Evolutionary conservation across 2,888 invertebrate genomes (phyloP), one percentile per base, ranked within the genome.

Genomic region (Pyrocoelia pectoralis): DNA sequence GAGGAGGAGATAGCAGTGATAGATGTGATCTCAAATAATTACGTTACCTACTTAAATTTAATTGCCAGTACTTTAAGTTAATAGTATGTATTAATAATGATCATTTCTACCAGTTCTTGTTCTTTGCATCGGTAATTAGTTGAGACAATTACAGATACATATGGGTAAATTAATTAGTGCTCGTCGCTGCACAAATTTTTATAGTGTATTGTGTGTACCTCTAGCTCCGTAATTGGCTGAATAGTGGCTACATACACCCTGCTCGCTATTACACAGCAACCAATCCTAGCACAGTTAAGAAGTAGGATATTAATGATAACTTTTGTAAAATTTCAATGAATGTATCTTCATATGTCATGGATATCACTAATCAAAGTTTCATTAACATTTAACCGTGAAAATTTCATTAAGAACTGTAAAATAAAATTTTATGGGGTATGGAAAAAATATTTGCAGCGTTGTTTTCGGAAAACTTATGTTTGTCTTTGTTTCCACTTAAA

Each of bases 131-230:
- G n/a, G 33, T 33, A 33, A 33, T 33, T 33, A 33, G 10, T 46
- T 46, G 17, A 17, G 18, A 46, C 46, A 15, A 5, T 43, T 10
- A 19, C 6, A 43, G 18, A 28, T 48, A 29, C 12, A 56, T 33
- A 28, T 54, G 33, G 9, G 33, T 33, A 10, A 33, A 33, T 33
- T n/a, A 33, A 33, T 58, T 63, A 54, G 55, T 63, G 55, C 63
- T 63, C 60, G 41, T 65, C 57, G 60, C 61, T 65, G 61, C 65
- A 65, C 57, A 65, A 58, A 33, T 59, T 46, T 65, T 33, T 57
- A 67, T 67, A 67, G 65, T 67, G 67, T 67, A 67, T 67, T 67
- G 67, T 67, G 67, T 67, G 65, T 67, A 66, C 61, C 57, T 64
- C 60, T 64, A 64, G 64, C 56, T 66, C 56, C 53, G 60, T 41